phyloP scores from a whole-genome alignment of 1,140 invertebrate genomes.

The Eurytemora carolleeae region DNA sequence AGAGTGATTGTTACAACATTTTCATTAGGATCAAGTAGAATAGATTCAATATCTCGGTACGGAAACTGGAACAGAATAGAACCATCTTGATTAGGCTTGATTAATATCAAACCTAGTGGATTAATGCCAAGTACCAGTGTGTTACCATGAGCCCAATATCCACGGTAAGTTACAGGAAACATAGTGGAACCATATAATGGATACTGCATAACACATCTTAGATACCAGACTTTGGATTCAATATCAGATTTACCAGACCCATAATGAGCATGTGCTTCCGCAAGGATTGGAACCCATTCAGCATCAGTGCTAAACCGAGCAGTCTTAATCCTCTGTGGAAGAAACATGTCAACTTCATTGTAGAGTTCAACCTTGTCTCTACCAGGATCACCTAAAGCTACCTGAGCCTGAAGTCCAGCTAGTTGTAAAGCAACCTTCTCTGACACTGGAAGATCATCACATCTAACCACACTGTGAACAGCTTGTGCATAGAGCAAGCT shows the following conservation, averaged over 20 bases:
- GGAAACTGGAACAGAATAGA: slow-evolving; percentile 34
- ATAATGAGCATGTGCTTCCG: slow-evolving; percentile 68
- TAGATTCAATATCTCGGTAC: slow-evolving; percentile 68
- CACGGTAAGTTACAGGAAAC: slow-evolving; percentile 48
- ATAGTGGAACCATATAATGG: slow-evolving; percentile 82
- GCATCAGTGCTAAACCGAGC: slow-evolving; percentile 29
- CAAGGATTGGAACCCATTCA: slow-evolving; percentile 48
- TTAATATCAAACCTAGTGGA: slow-evolving; percentile 64
- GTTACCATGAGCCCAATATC: slow-evolving; percentile 19
- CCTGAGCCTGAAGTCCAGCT: slow-evolving; percentile 79
- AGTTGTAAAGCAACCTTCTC: slow-evolving; percentile 82
- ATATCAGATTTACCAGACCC: slow-evolving; percentile 70
- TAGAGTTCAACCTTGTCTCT: slow-evolving; percentile 48
- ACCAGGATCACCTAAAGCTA: slow-evolving; percentile 64
- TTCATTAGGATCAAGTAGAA: slow-evolving; percentile 72
- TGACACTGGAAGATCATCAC: slow-evolving; percentile 81
- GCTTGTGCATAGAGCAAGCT: slow-evolving; percentile 85
- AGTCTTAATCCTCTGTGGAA: slow-evolving; percentile 53
- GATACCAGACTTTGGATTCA: slow-evolving; percentile 75
- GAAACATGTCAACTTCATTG: slow-evolving; percentile 51
- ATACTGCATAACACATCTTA: slow-evolving; percentile 92
- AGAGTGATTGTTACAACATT: slow-evolving; percentile 65
- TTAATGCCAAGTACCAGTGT: slow-evolving; percentile 62
- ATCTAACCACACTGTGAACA: slow-evolving; percentile 75
- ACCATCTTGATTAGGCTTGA: slow-evolving; percentile 57